Base-by-base conservation (phyloP, 1,140 invertebrate genomes). In the Aphaenogaster ashmeadi region DNA sequence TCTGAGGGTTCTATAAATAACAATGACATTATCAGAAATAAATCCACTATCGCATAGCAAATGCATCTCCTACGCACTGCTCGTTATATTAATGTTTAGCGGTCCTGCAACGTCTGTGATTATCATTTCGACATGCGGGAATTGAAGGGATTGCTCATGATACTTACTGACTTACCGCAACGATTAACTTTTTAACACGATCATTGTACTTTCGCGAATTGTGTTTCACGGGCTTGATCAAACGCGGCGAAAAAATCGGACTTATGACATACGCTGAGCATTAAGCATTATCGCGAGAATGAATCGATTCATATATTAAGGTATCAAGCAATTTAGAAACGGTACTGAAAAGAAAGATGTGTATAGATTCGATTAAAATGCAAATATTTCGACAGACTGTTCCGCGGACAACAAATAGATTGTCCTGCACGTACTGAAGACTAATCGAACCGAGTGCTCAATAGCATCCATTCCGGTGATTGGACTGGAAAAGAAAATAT, bases 1-100 rank as follows among this genome's bases (percentile, higher is more conserved):
- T 84, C 80, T 38, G 80, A 84, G 69, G 15, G n/a, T 50, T 47
- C 27, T 27, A 60, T 75, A 54, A 74, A 75, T 84, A 75, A 84
- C 69, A 84, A n/a, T 84, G 80, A 74, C 36, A 74, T 47, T 27
- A 84, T 75, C 44, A 75, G 80, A 58, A 84, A 75, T 84, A 74
- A 84, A 84, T 84, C 41, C 80, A 36, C n/a, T 47, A n/a, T 84
- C 41, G 15, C 54, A 11, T 36, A 74, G 69, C 69, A 21, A 60
- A 52, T 71, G 11, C 3, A 36, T 47, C 52, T 69, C 21, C 41
- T 81, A 71, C 78, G 21, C 13, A 38, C 27, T 56, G 38, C 41
- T 75, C 27, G n/a, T 74, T 83, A 60, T 15, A n/a, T 41, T 71
- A 71, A 79, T 78, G 18, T 56, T 33, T 75, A 75, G 41, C 33